Evolutionary conservation across 2,888 invertebrate species (phyloP).

Genomic region (Drosophila incognita): DNA sequence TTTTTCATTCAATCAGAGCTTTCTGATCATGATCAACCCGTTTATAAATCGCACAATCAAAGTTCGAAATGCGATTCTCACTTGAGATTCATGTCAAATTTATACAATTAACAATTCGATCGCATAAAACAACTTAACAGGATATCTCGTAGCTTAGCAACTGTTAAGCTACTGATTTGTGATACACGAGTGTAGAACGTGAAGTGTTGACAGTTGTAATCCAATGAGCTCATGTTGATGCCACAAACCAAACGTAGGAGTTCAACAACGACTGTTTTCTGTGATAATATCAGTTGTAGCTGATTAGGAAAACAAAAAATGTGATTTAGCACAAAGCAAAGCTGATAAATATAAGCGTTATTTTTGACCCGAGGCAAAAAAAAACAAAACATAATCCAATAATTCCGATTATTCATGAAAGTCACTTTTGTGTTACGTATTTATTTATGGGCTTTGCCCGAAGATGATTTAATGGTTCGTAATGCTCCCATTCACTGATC

Average conservation of each 20-base stretch:
- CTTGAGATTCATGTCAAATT: not conserved
- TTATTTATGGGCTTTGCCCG: not conserved
- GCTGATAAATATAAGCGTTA: not conserved
- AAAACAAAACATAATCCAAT: not conserved
- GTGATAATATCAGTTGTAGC: constrained; percentile 11
- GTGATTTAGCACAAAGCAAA: constrained; percentile 4
- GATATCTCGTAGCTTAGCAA: constrained; percentile 2
- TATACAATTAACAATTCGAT: not conserved
- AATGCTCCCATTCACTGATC: constrained; percentile 1
- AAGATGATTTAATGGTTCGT: constrained; percentile 23
- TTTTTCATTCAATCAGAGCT: not conserved
- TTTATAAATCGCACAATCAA: too few species aligned
- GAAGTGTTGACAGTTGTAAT: constrained; percentile 16
- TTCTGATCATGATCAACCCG: not conserved
- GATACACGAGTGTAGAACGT: constrained; percentile 11
- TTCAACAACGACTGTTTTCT: not conserved
- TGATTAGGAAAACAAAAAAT: not conserved
- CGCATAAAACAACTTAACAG: not conserved
- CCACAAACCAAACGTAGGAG: constrained; percentile 1
- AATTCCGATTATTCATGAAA: not conserved
- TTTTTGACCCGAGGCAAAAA: not conserved
- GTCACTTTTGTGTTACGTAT: not conserved
- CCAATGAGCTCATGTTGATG: constrained; percentile 26
- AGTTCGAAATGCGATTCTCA: not conserved
- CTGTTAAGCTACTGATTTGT: not conserved